phyloP scores from a whole-genome alignment of 2,888 invertebrate genomes.

The Myopa testacea region DNA sequence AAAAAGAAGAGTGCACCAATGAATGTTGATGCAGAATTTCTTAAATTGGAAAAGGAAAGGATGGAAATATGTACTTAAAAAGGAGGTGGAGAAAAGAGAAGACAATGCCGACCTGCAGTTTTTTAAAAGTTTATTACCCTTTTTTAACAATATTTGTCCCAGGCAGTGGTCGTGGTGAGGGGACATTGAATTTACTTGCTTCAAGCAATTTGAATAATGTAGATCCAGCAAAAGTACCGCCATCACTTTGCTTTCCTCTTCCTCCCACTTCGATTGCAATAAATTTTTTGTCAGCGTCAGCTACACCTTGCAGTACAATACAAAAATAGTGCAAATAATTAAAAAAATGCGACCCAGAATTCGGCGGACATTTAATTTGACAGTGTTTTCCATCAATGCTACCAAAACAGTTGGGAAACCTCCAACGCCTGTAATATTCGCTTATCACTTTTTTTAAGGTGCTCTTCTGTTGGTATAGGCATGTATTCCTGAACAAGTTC shows the following conservation, averaged over 20 bases:
- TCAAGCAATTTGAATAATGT: slow-evolving; percentile 37
- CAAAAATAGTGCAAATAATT: no score
- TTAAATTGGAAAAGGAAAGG: slow-evolving; percentile 16
- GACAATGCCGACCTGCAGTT: slow-evolving; percentile 32
- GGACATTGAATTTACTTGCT: slow-evolving; percentile 36
- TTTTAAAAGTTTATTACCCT: slow-evolving; percentile 36
- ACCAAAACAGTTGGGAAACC: slow-evolving; percentile 36
- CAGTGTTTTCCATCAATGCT: slow-evolving; percentile 33
- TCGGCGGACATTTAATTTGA: no score
- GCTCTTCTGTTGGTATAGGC: slow-evolving; percentile 30
- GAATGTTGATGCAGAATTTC: slow-evolving; percentile 24
- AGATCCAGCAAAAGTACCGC: slow-evolving; percentile 20
- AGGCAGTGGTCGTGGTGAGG: slow-evolving; percentile 31
- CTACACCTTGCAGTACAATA: slow-evolving; percentile 12
- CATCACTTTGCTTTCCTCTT: slow-evolving; percentile 34
- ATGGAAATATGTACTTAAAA: slow-evolving; percentile 32
- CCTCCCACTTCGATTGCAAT: slow-evolving; percentile 25
- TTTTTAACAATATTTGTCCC: slow-evolving; percentile 33
- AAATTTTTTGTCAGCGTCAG: slow-evolving; percentile 6
- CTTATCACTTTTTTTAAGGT: slow-evolving; percentile 38
- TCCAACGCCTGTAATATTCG: slow-evolving; percentile 32
- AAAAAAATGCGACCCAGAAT: no score
- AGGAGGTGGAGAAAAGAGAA: slow-evolving; percentile 23
- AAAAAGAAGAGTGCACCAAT: neutral
- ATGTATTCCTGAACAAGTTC: slow-evolving; percentile 33